Evolutionary conservation across 2,888 invertebrate species (phyloP).

Genomic region (Oscheius sp.): DNA sequence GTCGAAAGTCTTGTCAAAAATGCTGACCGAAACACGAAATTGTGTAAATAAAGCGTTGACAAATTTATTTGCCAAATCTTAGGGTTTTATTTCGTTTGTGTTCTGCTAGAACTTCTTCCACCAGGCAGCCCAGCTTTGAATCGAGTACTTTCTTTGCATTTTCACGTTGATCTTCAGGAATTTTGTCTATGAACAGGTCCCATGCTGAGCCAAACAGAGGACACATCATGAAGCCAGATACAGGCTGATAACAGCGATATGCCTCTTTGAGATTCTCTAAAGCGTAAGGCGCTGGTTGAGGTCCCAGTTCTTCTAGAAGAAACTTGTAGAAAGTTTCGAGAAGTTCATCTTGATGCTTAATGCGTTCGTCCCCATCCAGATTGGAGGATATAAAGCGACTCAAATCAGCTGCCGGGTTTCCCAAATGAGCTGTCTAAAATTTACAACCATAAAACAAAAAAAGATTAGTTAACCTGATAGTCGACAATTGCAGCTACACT

Average conservation of each 20-base stretch:
- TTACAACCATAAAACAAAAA: neutral
- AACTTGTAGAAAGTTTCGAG: conserved; percentile 20
- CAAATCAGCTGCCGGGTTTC: conserved; percentile 20
- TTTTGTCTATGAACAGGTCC: neutral
- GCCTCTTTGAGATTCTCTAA: conserved; percentile 27
- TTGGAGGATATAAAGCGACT: conserved; percentile 12
- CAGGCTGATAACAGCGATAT: conserved; percentile 16
- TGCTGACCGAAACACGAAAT: neutral
- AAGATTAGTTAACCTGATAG: conserved; percentile 10
- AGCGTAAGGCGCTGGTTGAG: conserved; percentile 15
- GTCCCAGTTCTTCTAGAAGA: conserved; percentile 24
- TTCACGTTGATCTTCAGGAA: neutral
- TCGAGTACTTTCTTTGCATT: neutral
- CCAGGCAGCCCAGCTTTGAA: neutral
- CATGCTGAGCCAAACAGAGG: conserved; percentile 17
- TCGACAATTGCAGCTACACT: conserved; percentile 17
- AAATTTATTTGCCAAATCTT: neutral
- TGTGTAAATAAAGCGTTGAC: neutral
- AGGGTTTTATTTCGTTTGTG: conserved; percentile 12
- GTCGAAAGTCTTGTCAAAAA: conserved; percentile 5
- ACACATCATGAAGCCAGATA: conserved; percentile 7
- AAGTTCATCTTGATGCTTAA: neutral
- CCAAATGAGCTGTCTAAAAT: conserved; percentile 19
- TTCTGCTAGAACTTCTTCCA: neutral
- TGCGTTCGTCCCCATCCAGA: conserved; percentile 13